A percentile compares a stretch with the other conserved stretches of the same genome.
These are phyloP conservation scores for Drosophila melanosoma DNA, from an alignment of 2,888 invertebrate species.

Conservation along the genomic window DNA sequence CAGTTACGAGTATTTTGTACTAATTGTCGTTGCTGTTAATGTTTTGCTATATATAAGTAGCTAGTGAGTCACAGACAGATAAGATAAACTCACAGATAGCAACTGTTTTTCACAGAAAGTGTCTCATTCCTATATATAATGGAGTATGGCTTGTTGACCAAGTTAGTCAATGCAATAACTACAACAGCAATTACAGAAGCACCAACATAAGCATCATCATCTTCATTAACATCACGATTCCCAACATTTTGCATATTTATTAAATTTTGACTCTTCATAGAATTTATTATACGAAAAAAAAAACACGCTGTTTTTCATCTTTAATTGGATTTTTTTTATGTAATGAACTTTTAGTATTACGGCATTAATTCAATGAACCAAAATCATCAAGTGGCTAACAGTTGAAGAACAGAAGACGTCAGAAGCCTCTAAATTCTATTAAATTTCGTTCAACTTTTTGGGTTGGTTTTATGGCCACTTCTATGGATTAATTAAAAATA, in stretches of 20 bases:
- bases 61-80: conserved; percentile 30
- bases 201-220: conserved; percentile 8
- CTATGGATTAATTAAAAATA: conserved; percentile 58
- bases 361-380: conserved; percentile 72
- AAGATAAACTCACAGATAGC: conserved; percentile 49
- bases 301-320: neutral
- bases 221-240: conserved; percentile 10
- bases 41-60: conserved; percentile 30
- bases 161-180: conserved; percentile 47
- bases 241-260: conserved; percentile 57
- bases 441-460: conserved; percentile 37
- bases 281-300: conserved; percentile 54
- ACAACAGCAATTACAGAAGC: conserved; percentile 19
- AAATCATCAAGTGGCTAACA: conserved; percentile 69
- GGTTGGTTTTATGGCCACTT: conserved; percentile 46
- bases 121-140: neutral
- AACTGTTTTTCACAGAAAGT: conserved; percentile 6
- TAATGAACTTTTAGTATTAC: conserved; percentile 54
- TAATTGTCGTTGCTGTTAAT: conserved; percentile 34
- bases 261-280: conserved; percentile 21
- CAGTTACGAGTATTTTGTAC: conserved; percentile 41
- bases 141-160: conserved; percentile 41
- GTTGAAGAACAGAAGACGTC: conserved; percentile 38
- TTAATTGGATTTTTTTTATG: neutral
- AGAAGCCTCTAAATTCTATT: conserved; percentile 38